These are phyloP conservation scores for Prunella strophiata DNA, from an alignment of 2,797 vertebrate species.

Conservation along the genomic window DNA sequence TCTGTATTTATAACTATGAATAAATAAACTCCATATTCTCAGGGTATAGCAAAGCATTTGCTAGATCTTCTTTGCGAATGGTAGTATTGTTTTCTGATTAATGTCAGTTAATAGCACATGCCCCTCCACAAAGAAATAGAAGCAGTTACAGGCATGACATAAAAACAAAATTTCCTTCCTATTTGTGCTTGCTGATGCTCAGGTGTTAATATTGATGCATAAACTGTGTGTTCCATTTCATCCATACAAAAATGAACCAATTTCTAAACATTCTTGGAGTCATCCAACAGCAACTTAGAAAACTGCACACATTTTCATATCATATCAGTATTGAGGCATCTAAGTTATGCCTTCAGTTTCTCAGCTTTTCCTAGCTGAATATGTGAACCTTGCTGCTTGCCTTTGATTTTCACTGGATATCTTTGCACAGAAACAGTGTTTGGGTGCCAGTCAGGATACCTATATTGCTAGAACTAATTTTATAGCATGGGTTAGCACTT, in stretches of 20 bases:
- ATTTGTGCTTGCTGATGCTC: background rate
- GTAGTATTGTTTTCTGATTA: background rate
- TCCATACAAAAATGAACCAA: background rate
- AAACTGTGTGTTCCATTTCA: background rate
- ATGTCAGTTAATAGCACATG: background rate
- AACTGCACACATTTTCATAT: background rate
- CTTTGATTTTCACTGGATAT: background rate
- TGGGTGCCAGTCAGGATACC: background rate
- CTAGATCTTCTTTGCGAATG: background rate
- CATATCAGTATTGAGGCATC: background rate
- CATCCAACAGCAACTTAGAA: background rate
- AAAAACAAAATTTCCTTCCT: background rate
- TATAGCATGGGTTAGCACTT: background rate
- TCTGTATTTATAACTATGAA: background rate
- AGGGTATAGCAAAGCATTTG: background rate
- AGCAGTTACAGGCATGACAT: background rate
- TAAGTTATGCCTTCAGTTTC: background rate
- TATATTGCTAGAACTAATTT: background rate
- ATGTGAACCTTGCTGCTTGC: background rate
- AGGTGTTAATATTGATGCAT: background rate
- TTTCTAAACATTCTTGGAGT: background rate
- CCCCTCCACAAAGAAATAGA: background rate
- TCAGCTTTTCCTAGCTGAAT: background rate
- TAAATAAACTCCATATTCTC: background rate
- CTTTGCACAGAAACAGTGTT: background rate